These are phyloP conservation scores for Hydrophis major DNA, from an alignment of 2,797 vertebrate species.

Conservation along the genomic window DNA sequence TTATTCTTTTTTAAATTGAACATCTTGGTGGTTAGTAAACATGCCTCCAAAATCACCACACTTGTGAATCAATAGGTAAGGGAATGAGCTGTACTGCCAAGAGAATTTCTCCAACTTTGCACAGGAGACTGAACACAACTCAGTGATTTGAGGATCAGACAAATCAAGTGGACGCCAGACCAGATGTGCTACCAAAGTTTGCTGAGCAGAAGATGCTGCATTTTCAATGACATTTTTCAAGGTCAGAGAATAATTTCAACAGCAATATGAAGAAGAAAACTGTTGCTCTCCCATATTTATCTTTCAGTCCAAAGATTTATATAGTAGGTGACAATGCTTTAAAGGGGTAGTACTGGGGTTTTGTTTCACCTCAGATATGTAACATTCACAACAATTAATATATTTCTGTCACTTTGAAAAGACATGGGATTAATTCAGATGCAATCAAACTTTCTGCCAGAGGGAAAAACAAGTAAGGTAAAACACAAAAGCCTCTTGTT, in stretches of 20 bases:
- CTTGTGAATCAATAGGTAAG: background rate
- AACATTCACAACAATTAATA: conserved; percentile 6
- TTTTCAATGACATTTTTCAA: conserved; percentile 16
- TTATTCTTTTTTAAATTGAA: background rate
- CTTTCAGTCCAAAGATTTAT: background rate
- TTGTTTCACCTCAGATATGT: conserved; percentile 3
- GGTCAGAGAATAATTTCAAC: background rate
- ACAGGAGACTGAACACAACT: background rate
- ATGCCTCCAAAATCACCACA: background rate
- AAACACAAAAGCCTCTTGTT: conserved; percentile 16
- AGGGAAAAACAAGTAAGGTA: conserved; percentile 28
- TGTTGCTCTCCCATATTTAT: background rate
- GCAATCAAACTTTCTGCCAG: conserved; percentile 19
- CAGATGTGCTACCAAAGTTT: background rate
- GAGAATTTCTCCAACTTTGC: background rate
- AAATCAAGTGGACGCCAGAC: background rate
- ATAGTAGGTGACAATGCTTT: background rate
- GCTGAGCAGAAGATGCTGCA: background rate
- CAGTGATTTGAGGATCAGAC: background rate
- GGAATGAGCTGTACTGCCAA: background rate
- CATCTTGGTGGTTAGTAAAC: background rate
- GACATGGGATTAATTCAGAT: conserved; percentile 23
- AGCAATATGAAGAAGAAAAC: background rate
- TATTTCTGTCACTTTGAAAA: conserved; percentile 13
- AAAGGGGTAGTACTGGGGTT: background rate